phyloP scores from a whole-genome alignment of 2,113 vertebrate genomes.

The Hippocampus abdominalis region DNA sequence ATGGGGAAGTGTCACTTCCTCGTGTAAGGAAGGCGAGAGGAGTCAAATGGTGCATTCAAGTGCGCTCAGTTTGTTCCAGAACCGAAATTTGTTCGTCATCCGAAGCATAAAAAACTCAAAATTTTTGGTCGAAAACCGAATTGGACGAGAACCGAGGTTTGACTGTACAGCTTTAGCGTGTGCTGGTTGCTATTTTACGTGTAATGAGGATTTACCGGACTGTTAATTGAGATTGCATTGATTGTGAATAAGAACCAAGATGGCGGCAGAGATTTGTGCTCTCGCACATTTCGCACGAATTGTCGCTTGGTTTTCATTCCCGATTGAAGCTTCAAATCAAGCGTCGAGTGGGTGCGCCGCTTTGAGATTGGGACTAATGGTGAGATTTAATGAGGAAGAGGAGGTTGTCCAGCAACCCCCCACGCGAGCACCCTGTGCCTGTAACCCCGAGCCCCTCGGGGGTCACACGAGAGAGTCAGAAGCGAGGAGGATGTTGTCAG shows the following conservation, averaged over 20 bases:
- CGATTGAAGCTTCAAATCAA: conserved; percentile 16
- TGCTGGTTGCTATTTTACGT: background rate
- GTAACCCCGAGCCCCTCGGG: conserved; percentile 55
- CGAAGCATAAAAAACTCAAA: too few species aligned
- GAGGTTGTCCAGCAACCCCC: conserved; percentile 48
- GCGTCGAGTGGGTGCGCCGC: conserved; percentile 22
- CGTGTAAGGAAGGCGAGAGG: too few species aligned
- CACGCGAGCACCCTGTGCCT: conserved; percentile 43
- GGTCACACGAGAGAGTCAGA: conserved; percentile 67
- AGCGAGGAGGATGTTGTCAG: conserved; percentile 52
- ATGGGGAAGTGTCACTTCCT: too few species aligned
- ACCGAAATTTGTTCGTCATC: too few species aligned
- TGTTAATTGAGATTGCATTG: background rate
- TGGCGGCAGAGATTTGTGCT: background rate
- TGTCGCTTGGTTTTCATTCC: conserved; percentile 13
- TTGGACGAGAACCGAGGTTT: too few species aligned
- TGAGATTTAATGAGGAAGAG: conserved; percentile 41
- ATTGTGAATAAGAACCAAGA: background rate
- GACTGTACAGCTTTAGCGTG: too few species aligned
- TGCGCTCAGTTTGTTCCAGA: too few species aligned
- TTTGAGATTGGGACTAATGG: conserved; percentile 30
- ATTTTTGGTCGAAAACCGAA: too few species aligned
- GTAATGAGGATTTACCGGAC: background rate
- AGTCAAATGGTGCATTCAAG: too few species aligned
- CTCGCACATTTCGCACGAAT: background rate